phyloP scores from a whole-genome alignment of 2,797 vertebrate species.

The Epinephelus coioides region DNA sequence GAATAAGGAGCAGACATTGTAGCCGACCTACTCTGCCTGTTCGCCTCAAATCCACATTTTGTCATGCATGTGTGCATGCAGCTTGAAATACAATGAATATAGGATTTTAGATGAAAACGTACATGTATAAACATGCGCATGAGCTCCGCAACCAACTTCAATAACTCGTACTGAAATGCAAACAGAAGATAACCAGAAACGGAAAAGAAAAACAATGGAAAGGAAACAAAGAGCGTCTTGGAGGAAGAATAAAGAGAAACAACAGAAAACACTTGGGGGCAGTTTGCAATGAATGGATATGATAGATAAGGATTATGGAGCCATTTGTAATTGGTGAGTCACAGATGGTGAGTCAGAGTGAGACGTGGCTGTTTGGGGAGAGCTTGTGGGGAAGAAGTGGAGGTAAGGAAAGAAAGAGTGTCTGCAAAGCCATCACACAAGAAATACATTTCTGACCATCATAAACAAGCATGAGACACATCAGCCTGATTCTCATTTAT shows the following conservation, averaged over 20 bases:
- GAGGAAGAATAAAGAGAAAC: conserved; percentile 29
- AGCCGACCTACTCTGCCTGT: conserved; percentile 23
- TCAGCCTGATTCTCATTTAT: background rate
- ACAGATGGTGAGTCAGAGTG: conserved; percentile 46
- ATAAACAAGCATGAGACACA: background rate
- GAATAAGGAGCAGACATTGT: conserved; percentile 42
- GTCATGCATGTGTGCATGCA: conserved; percentile 7
- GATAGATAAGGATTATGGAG: conserved; percentile 41
- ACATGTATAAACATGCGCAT: background rate
- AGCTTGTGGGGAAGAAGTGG: conserved; percentile 7
- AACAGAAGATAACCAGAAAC: background rate
- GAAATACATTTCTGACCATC: background rate
- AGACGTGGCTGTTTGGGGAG: conserved; percentile 11
- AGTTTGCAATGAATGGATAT: conserved; percentile 40
- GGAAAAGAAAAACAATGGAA: background rate
- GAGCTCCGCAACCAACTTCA: background rate
- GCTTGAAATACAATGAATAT: background rate
- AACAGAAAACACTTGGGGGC: conserved; percentile 28
- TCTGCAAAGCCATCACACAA: conserved; percentile 2
- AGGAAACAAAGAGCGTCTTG: conserved; percentile 7
- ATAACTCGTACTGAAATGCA: background rate
- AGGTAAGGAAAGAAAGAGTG: background rate
- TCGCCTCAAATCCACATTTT: conserved; percentile 31
- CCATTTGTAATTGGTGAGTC: conserved; percentile 49
- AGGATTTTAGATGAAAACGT: background rate